These are phyloP conservation scores for Nothoprocta pentlandii DNA, from an alignment of 2,113 vertebrate genomes.

Conservation along the genomic window DNA sequence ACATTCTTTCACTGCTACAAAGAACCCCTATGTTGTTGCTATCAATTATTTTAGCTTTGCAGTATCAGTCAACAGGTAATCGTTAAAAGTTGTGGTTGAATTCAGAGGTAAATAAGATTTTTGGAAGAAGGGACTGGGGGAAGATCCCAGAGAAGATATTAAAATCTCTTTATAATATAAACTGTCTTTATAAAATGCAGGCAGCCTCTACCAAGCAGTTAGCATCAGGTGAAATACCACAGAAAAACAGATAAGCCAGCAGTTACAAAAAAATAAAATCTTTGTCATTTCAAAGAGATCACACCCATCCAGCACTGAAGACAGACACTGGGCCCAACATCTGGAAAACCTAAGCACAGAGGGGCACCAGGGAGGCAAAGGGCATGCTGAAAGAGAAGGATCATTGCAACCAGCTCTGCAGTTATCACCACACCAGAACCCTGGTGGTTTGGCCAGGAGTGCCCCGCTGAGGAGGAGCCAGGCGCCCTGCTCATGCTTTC, in stretches of 20 bases:
- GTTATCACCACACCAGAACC: neutral
- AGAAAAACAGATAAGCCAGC: neutral
- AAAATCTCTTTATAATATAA: neutral
- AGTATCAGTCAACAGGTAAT: neutral
- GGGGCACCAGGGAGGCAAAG: neutral
- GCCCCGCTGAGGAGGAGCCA: neutral
- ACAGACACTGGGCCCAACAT: neutral
- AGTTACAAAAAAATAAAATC: neutral
- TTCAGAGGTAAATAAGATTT: neutral
- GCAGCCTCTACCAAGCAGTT: neutral
- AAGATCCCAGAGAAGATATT: neutral
- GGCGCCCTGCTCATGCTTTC: neutral
- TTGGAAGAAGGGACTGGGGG: neutral
- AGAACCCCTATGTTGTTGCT: neutral
- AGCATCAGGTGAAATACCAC: neutral
- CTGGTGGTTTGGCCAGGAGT: neutral
- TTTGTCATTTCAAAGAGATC: neutral
- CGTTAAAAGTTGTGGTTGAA: neutral
- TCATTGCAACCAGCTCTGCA: neutral
- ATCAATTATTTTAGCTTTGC: neutral
- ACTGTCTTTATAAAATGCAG: conserved; percentile 2
- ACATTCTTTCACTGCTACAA: conserved; percentile 22
- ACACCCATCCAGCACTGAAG: neutral
- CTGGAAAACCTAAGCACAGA: neutral
- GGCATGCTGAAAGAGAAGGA: neutral